These are phyloP conservation scores for Liparis tanakae DNA, from an alignment of 2,797 vertebrate species.

Conservation along the genomic window DNA sequence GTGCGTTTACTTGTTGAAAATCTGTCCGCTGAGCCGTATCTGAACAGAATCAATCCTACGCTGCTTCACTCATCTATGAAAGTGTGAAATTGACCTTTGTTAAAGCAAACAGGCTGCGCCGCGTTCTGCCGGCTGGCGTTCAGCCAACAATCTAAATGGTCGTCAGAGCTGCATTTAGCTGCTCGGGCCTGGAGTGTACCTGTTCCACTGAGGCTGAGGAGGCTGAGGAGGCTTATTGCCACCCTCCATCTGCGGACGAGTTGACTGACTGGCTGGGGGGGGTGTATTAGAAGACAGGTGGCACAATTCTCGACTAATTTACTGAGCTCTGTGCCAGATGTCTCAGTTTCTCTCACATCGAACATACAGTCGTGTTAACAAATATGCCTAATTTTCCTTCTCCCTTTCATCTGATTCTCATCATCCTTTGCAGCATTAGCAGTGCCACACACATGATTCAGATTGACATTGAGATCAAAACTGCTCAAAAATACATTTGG, in stretches of 20 bases:
- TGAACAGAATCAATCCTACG: constrained; percentile 39
- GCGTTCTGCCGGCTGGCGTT: constrained; percentile 57
- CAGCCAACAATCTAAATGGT: constrained; percentile 61
- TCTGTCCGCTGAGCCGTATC: constrained; percentile 22
- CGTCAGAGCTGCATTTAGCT: constrained; percentile 58
- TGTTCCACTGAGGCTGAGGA: constrained; percentile 40
- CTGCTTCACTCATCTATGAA: constrained; percentile 45
- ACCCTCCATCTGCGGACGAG: constrained; percentile 40
- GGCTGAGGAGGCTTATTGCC: constrained; percentile 63
- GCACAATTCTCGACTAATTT: constrained; percentile 47
- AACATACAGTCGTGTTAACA: constrained; percentile 16
- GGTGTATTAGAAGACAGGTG: constrained; percentile 45
- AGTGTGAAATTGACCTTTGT: constrained; percentile 63
- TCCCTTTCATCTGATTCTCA: constrained; percentile 27
- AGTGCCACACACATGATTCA: constrained; percentile 24
- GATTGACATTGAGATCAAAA: constrained; percentile 16
- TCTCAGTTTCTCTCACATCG: constrained; percentile 19
- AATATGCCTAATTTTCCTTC: constrained; percentile 15
- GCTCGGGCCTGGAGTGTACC: constrained; percentile 42
- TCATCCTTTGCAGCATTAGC: constrained; percentile 37
- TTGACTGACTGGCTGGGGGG: constrained; percentile 14
- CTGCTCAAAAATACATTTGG: constrained; percentile 15
- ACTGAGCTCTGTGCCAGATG: constrained; percentile 37
- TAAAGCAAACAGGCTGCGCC: constrained; percentile 46
- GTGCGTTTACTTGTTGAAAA: constrained; percentile 32